Evolutionary conservation across 2,888 invertebrate genomes (phyloP).

Genomic region (Agrenia bidenticulata): DNA sequence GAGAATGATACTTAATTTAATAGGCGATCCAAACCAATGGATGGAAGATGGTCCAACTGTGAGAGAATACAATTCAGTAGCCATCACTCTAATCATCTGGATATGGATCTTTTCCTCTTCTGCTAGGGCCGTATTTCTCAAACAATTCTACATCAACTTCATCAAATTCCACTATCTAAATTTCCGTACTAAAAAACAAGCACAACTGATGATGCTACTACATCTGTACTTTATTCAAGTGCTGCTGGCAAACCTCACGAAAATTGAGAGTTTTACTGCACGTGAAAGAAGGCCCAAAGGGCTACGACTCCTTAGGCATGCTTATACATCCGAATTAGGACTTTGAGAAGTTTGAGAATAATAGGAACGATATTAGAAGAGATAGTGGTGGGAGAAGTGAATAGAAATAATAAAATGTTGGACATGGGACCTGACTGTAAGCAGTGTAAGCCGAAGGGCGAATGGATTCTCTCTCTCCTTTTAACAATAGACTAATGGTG

Average conservation of each 20-base stretch:
- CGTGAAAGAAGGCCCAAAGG: no score
- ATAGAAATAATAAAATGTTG: conserved; percentile 2
- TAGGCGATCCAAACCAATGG: background rate
- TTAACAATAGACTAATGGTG: conserved; percentile 2
- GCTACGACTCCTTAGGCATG: background rate
- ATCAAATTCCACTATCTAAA: no score
- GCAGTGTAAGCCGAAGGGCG: background rate
- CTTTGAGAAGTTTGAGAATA: background rate
- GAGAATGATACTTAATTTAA: conserved; percentile 8
- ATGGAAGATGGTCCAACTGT: conserved; percentile 3
- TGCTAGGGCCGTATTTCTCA: background rate
- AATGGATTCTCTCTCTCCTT: no score
- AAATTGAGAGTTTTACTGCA: no score
- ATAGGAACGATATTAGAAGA: conserved; percentile 2
- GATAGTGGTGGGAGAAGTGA: background rate
- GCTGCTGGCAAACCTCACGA: no score
- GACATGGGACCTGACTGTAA: conserved; percentile 3
- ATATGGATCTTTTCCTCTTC: background rate
- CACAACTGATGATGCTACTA: no score
- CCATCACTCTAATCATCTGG: conserved; percentile 6
- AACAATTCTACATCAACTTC: no score
- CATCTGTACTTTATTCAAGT: no score
- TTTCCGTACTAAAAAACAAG: no score
- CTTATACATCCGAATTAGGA: conserved; percentile 7
- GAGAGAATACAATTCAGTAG: conserved; percentile 6